A percentile compares a stretch with the other conserved stretches of the same genome.
phyloP scores from a whole-genome alignment of 2,888 invertebrate species.

The Drosophila greeni region DNA sequence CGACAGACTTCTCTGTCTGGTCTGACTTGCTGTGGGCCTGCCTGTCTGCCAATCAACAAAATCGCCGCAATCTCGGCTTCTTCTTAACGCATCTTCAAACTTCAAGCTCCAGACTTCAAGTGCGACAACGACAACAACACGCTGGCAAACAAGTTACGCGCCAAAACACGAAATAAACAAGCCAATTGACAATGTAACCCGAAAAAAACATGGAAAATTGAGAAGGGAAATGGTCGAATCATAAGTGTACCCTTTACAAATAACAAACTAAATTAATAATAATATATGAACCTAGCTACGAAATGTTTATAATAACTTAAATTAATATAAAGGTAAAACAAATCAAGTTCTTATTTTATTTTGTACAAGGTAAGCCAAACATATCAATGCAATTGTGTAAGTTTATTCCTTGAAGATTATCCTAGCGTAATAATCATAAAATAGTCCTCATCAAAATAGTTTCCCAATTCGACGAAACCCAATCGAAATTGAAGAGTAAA shows the following conservation, averaged over 20 bases:
- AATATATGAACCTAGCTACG: neutral
- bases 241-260: slow-evolving; percentile 15
- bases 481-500: slow-evolving; percentile 20
- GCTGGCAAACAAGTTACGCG: slow-evolving; percentile 68
- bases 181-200: slow-evolving; percentile 62
- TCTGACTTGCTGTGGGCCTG: slow-evolving; percentile 32
- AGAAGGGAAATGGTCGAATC: neutral
- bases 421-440: neutral
- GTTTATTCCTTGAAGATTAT: neutral
- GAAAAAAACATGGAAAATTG: slow-evolving; percentile 8
- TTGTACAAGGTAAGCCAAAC: neutral
- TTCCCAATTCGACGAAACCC: neutral
- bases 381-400: no score
- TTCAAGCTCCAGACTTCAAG: slow-evolving; percentile 26
- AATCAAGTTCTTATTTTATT: neutral
- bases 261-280: no score
- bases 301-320: no score
- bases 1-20: slow-evolving; percentile 5
- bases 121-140: slow-evolving; percentile 41
- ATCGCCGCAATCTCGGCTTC: slow-evolving; percentile 45
- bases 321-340: neutral
- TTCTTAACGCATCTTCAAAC: slow-evolving; percentile 26
- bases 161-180: slow-evolving; percentile 69
- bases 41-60: slow-evolving; percentile 57
- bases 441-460: neutral